Percentiles rank a stretch among this genome's conserved stretches.
Evolutionary conservation across 1,140 invertebrate genomes (phyloP).

Genomic region (Neotoxoptera formosana): DNA sequence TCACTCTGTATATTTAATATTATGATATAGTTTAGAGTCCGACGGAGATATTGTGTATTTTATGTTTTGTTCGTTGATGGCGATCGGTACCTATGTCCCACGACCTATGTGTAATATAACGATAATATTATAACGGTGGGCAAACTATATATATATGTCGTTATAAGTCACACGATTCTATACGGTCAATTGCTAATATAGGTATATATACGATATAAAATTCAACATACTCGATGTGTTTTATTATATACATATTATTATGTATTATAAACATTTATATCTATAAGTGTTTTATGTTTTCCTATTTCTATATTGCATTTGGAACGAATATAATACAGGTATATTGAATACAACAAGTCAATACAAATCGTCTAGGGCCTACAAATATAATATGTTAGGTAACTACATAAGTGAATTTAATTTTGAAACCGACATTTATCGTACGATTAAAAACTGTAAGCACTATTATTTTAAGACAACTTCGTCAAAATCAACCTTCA

Average conservation of each 20-base stretch:
- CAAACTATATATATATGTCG: background rate
- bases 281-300: background rate
- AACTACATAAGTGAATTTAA: background rate
- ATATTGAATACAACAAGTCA: background rate
- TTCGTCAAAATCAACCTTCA: background rate
- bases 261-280: background rate
- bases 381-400: background rate
- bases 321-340: background rate
- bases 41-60: background rate
- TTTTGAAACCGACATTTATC: background rate
- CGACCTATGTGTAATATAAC: background rate
- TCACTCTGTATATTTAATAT: background rate
- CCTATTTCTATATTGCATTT: background rate
- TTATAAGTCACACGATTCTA: background rate
- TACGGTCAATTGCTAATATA: background rate
- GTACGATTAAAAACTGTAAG: background rate
- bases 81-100: background rate
- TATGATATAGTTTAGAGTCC: background rate
- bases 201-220: background rate
- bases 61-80: conserved; percentile 2
- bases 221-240: background rate
- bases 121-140: background rate
- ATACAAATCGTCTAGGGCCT: background rate
- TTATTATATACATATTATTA: background rate
- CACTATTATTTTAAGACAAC: background rate